These are phyloP conservation scores for Mnemiopsis leidyi DNA, from an alignment of 37 sponge, comb jelly and placozoan genomes.

Conservation along the genomic window DNA sequence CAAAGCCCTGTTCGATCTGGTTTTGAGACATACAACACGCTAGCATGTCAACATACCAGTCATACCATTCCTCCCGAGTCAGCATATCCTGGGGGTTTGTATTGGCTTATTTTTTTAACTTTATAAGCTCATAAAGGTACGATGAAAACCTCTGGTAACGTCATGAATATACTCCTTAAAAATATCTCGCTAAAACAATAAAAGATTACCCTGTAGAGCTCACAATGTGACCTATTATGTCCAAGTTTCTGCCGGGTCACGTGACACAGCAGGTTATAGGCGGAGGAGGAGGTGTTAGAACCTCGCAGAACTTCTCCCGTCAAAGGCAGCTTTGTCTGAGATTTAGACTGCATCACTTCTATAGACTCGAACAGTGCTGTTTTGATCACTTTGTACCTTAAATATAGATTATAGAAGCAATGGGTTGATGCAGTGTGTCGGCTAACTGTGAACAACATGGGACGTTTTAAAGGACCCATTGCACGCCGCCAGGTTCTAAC, in stretches of 20 bases:
- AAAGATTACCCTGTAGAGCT: neutral
- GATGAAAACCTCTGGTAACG: neutral
- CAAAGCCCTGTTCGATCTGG: neutral
- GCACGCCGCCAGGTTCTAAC: too few relatives aligned
- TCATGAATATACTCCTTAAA: neutral
- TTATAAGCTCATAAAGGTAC: too few relatives aligned
- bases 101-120: too few relatives aligned
- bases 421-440: too few relatives aligned
- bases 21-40: neutral
- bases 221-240: neutral
- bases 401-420: too few relatives aligned
- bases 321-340: neutral
- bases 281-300: neutral
- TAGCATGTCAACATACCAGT: neutral
- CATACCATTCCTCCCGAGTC: conserved; percentile 20
- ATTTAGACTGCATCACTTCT: neutral
- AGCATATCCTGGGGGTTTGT: conserved; percentile 6
- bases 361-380: conserved; percentile 19
- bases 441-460: too few relatives aligned
- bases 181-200: too few relatives aligned
- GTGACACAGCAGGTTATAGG: neutral
- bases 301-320: neutral
- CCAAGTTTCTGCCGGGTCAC: neutral
- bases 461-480: too few relatives aligned
- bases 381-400: neutral